These are phyloP conservation scores for Gyps fulvus DNA, from an alignment of 2,113 vertebrate species.

Conservation along the genomic window DNA sequence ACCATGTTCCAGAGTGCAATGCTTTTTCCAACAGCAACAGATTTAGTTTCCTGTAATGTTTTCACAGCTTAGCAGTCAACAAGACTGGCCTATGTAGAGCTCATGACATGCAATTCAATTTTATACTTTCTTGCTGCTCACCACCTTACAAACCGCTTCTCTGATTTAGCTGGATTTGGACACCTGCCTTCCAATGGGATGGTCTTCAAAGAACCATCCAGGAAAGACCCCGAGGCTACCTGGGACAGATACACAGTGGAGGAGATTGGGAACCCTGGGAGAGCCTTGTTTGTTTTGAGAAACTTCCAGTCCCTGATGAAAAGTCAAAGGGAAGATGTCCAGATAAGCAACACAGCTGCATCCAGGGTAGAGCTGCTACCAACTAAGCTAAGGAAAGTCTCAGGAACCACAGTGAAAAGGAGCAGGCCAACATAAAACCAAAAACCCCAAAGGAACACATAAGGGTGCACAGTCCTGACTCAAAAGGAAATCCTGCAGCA, in stretches of 20 bases:
- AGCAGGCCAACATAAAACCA: not conserved
- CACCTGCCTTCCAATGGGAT: not conserved
- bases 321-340: not conserved
- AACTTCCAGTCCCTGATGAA: not conserved
- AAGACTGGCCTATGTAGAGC: not conserved
- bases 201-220: not conserved
- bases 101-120: not conserved
- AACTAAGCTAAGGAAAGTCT: not conserved
- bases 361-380: not conserved
- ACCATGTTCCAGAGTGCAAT: accelerated
- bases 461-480: accelerated
- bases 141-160: not conserved
- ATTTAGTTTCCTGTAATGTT: not conserved
- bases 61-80: not conserved
- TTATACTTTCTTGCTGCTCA: accelerated
- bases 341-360: not conserved
- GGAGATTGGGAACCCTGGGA: not conserved
- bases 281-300: not conserved
- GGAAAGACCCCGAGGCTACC: not conserved
- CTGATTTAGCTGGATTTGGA: not conserved
- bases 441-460: not conserved
- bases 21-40: not conserved
- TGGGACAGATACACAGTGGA: not conserved
- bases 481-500: not conserved
- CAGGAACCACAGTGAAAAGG: not conserved